Evolutionary conservation across 2,888 invertebrate species (phyloP).

Genomic region (Eurytoma adleriae): DNA sequence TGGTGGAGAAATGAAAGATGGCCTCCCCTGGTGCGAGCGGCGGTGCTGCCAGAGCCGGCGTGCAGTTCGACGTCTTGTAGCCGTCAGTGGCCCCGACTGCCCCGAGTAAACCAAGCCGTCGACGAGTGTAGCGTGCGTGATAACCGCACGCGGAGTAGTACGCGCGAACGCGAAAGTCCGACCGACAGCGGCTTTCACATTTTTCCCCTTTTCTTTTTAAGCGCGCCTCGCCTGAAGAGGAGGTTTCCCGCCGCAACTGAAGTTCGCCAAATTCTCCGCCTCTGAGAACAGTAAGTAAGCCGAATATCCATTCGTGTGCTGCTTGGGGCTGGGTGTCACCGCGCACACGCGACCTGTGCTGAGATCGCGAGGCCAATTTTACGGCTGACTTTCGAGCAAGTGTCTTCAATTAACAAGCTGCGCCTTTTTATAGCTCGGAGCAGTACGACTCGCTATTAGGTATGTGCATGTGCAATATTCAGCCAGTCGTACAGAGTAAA

Average conservation of each 20-base stretch:
- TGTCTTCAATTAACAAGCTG: no score
- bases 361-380: no score
- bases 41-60: slow-evolving; percentile 2
- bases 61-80: not conserved
- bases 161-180: not conserved
- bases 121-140: not conserved
- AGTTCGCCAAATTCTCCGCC: not conserved
- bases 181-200: slow-evolving; percentile 4
- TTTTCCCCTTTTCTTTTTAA: not conserved
- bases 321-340: no score
- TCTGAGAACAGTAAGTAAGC: not conserved
- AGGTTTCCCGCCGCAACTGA: no score
- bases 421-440: no score
- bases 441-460: not conserved
- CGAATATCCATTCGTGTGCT: not conserved
- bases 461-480: not conserved
- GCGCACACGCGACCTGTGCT: not conserved
- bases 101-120: not conserved
- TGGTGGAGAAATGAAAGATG: slow-evolving; percentile 25
- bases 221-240: not conserved
- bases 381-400: no score
- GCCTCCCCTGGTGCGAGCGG: slow-evolving; percentile 24
- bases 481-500: not conserved
- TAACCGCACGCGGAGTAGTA: not conserved
- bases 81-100: not conserved